Base-by-base conservation (phyloP, 2,888 invertebrate species). In the Arrhopalites spinosus region DNA sequence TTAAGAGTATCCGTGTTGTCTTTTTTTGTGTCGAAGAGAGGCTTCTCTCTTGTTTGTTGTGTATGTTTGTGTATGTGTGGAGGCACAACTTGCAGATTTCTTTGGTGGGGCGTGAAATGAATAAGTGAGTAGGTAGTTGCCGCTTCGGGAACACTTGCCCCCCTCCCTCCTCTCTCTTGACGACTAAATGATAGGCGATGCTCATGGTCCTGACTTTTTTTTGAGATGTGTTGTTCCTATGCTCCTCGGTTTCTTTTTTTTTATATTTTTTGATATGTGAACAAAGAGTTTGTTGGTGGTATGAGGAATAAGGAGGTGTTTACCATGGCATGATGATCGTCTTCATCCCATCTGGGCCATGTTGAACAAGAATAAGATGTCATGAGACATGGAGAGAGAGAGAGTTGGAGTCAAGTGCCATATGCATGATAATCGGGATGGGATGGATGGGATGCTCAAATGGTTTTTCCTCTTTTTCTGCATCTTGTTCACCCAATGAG, bases 71-170 rank as follows among this genome's bases (percentile, higher is more conserved):
- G 59, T 25, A 27, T 36, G 59, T 27, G 59, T 2, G 15, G n/a
- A n/a, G 25, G 59, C 59, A 59, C 59, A 59, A 59, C 59, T 59
- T 59, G 59, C 59, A 59, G 59, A 59, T 59, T 59, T 59, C 59
- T 59, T 59, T 59, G 59, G 50, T 25, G 59, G 25, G 59, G 59
- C 59, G 59, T 59, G 59, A 59, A 20, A 59, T 59, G 59, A 59
- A 59, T 59, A 25, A 27, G 59, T 23, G 59, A 59, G 59, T 59
- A 59, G 25, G 59, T 23, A 59, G 25, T 36, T 36, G 36, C 5
- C 11, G 36, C 36, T 36, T 11, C 36, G 5, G 11, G 36, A 36
- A 36, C 36, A 36, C 36, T 36, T 36, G 36, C 36, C 36, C 11
- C 36, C 11, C 5, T n/a, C n/a, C n/a, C n/a, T n/a, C n/a, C n/a